Percentiles rank a stretch among this genome's conserved stretches.
Conservation (phyloP, 2,113 vertebrate species). For the Hippoglossus stenolepis region DNA sequence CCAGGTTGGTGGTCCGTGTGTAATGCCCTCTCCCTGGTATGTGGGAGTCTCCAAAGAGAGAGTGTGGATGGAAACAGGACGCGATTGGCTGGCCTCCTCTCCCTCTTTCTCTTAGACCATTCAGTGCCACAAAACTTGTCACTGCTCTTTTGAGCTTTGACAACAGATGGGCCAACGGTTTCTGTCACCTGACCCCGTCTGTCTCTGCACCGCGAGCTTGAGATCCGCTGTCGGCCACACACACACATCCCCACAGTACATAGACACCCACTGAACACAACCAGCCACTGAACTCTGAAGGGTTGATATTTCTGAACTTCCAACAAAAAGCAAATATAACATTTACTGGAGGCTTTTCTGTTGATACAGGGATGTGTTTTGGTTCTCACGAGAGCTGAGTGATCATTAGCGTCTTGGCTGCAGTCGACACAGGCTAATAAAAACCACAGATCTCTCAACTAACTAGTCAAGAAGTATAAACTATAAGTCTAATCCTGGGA, state of each 20-base stretch:
- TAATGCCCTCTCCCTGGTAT: slow-evolving; percentile 6
- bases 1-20: background rate
- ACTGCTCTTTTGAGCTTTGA: slow-evolving; percentile 67
- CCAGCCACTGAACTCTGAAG: background rate
- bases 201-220: slow-evolving; percentile 26
- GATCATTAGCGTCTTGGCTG: slow-evolving; percentile 11
- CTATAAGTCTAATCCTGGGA: slow-evolving; percentile 72
- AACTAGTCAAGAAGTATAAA: slow-evolving; percentile 52
- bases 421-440: slow-evolving; percentile 17
- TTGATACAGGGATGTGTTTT: background rate
- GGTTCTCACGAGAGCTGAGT: slow-evolving; percentile 21
- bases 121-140: slow-evolving; percentile 55
- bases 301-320: slow-evolving; percentile 7
- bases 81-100: slow-evolving; percentile 10
- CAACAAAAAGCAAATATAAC: background rate
- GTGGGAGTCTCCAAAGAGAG: slow-evolving; percentile 3
- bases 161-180: slow-evolving; percentile 79
- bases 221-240: slow-evolving; percentile 18
- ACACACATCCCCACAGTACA: slow-evolving; percentile 11
- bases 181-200: slow-evolving; percentile 73
- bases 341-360: no score
- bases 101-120: slow-evolving; percentile 11
- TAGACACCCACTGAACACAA: slow-evolving; percentile 19
- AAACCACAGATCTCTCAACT: slow-evolving; percentile 38
- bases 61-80: background rate